A percentile compares a stretch with the other conserved stretches of the same genome.
Evolutionary conservation across 2,888 invertebrate genomes (phyloP).

Genomic region (Agrotis clavis): DNA sequence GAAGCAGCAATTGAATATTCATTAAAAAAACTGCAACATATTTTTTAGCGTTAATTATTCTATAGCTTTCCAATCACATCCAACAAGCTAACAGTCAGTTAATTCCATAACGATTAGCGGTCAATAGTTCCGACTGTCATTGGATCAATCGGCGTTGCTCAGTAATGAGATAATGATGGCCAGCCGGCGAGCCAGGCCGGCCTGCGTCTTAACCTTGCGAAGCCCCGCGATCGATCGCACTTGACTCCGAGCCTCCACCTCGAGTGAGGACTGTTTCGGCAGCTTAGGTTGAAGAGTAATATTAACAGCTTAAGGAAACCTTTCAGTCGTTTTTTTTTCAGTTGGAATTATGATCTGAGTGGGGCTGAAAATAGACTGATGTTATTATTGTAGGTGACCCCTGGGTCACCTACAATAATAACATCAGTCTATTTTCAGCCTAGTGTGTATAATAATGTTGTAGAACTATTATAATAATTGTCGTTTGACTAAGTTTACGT

Average conservation of each 20-base stretch:
- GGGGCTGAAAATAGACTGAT: neutral
- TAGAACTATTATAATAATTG: neutral
- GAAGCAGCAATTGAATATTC: too few species aligned
- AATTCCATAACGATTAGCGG: conserved; percentile 30
- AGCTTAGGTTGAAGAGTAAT: conserved; percentile 22
- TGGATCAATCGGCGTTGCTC: conserved; percentile 37
- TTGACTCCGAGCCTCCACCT: conserved; percentile 42
- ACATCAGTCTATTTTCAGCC: too few species aligned
- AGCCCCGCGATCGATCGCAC: conserved; percentile 74
- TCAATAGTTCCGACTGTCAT: conserved; percentile 35
- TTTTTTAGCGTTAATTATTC: neutral
- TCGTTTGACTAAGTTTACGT: too few species aligned
- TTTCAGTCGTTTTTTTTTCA: neutral
- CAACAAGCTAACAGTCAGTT: neutral
- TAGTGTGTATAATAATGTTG: neutral
- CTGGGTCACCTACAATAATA: too few species aligned
- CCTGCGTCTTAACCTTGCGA: conserved; percentile 77
- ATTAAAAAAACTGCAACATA: too few species aligned
- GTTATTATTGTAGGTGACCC: too few species aligned
- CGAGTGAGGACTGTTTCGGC: conserved; percentile 32
- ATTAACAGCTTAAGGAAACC: conserved; percentile 28
- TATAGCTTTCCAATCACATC: neutral
- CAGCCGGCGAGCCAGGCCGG: conserved; percentile 21
- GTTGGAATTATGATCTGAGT: neutral
- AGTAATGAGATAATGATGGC: conserved; percentile 75